These are phyloP conservation scores for Temnothorax curvispinosus DNA, from an alignment of 1,140 invertebrate genomes.

Conservation along the genomic window DNA sequence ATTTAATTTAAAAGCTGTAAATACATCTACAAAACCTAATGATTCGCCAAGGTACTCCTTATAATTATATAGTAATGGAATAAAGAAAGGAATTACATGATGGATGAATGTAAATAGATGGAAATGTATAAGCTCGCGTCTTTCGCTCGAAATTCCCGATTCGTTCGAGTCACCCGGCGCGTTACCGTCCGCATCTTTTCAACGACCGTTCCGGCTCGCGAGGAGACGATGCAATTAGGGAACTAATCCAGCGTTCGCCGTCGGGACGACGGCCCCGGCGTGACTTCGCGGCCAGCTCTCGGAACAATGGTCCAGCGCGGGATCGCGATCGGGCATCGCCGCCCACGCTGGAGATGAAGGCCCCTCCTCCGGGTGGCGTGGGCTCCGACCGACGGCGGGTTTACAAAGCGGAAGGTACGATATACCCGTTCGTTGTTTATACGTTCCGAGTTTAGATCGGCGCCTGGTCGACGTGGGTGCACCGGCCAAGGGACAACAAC, in stretches of 20 bases:
- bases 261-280: not conserved
- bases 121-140: not conserved
- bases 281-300: constrained; percentile 34
- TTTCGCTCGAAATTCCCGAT: not conserved
- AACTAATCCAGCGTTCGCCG: constrained; percentile 8
- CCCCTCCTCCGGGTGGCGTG: not conserved
- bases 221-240: constrained; percentile 33
- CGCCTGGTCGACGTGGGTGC: constrained; percentile 58
- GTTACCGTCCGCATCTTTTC: too few species aligned
- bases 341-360: constrained; percentile 55
- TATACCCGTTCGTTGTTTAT: constrained; percentile 59
- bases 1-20: not conserved
- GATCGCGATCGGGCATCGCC: constrained; percentile 33
- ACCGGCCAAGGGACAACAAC: constrained; percentile 72
- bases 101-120: not conserved
- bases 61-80: not conserved
- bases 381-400: not conserved
- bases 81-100: not conserved
- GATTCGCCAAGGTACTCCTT: not conserved
- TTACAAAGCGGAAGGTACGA: constrained; percentile 65
- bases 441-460: constrained; percentile 71
- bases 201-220: not conserved
- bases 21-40: not conserved
- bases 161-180: constrained; percentile 5
- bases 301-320: constrained; percentile 45